Base-by-base conservation (phyloP, 2,888 invertebrate species). In the Drosophila demipolita region DNA sequence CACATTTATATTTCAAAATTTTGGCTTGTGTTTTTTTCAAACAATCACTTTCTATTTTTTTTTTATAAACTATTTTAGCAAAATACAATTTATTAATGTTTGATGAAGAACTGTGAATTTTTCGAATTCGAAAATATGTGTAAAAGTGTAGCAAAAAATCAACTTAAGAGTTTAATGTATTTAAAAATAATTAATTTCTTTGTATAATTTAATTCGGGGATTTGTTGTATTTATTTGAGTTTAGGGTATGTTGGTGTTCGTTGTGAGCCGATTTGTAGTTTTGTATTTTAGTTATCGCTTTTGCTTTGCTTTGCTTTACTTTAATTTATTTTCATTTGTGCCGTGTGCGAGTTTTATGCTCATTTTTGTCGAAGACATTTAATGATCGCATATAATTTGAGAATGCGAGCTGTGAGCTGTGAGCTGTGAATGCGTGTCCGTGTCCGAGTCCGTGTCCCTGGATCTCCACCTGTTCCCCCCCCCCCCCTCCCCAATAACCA, bases 311-410 rank as follows among this genome's bases (percentile, higher is more conserved):
- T 82, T 79, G 70, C 68, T 73, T 82, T 78, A 74, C 66, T 74
- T 87, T 82, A 84, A 89, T 89, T 89, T 85, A 87, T 87, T 87
- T 89, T 89, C 85, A 84, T 85, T 80, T 87, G 88, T 71, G 66
- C 83, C 81, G 89, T 87, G 87, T 87, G 88, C 90, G 90, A 78
- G 89, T 89, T 87, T 87, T 86, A 84, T 87, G 88, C 88, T 86
- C 76, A 82, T 89, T 82, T 84, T 88, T 84, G 89, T 91, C 89
- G 85, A 87, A 89, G 89, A 90, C 89, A 90, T 91, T 91, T 87
- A 90, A 90, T 91, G 91, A 89, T 85, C 89, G 86, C 85, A 85
- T 86, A 90, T 90, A 90, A 90, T 90, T 89, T 87, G 83, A 88
- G 86, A 83, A 88, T 80, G 80, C 83, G 82, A 40, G 4, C 40